Evolutionary conservation across 2,113 vertebrate species (phyloP).

Genomic region (Dolichotis patagonum): DNA sequence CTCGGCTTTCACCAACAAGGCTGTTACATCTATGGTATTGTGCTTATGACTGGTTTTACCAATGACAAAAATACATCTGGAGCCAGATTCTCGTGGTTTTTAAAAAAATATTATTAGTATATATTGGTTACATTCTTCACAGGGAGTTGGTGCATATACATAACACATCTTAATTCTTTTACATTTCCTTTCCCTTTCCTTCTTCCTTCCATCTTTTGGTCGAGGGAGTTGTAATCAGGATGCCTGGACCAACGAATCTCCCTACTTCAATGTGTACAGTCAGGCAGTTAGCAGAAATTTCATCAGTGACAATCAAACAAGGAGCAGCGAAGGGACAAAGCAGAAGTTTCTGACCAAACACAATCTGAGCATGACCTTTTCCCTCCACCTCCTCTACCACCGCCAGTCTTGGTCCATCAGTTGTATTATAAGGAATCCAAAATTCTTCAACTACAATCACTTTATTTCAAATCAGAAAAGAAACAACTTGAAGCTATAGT

Average conservation of each 20-base stretch:
- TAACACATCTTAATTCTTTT: not conserved
- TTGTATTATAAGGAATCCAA: not conserved
- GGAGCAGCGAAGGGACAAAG: not conserved
- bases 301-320: not conserved
- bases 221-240: not conserved
- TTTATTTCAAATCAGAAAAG: slow-evolving; percentile 9
- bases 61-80: not conserved
- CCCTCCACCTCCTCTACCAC: not conserved
- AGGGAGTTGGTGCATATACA: not conserved
- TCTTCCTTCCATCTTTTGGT: not conserved
- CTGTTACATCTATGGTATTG: not conserved
- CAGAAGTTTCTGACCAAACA: not conserved
- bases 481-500: not conserved
- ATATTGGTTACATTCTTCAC: not conserved
- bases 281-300: not conserved
- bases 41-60: not conserved
- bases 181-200: not conserved
- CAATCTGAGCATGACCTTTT: not conserved
- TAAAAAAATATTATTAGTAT: not conserved
- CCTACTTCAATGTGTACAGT: not conserved
- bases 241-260: not conserved
- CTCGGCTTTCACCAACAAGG: not conserved
- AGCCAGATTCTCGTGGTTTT: not conserved
- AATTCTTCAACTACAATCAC: not conserved
- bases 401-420: not conserved